These are phyloP conservation scores for Xerus inauris DNA, from an alignment of 2,113 vertebrate species.

Conservation along the genomic window DNA sequence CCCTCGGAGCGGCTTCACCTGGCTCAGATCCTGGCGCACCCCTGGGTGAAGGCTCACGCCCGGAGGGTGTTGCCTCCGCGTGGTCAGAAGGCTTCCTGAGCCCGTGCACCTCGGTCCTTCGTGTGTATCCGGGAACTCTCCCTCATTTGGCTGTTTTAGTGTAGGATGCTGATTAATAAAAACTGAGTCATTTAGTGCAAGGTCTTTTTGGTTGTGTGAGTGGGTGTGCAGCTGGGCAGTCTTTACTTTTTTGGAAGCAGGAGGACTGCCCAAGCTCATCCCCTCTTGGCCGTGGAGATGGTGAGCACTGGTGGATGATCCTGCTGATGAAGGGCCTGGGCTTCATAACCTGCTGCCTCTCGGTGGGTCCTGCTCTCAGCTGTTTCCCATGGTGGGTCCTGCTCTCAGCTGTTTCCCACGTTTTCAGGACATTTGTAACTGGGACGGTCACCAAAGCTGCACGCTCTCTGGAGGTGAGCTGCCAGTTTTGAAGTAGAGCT, in stretches of 20 bases:
- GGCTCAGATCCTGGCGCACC: conserved; percentile 87
- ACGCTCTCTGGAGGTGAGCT: background rate
- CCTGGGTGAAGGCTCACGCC: conserved; percentile 90
- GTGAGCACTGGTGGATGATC: background rate
- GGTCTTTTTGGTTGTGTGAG: background rate
- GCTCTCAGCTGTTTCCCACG: background rate
- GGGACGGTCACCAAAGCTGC: background rate
- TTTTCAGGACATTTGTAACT: background rate
- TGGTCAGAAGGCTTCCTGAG: background rate
- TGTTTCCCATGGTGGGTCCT: background rate
- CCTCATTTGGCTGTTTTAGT: background rate
- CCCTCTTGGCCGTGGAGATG: background rate
- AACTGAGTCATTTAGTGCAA: background rate
- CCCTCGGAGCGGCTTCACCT: conserved; percentile 88
- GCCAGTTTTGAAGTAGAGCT: background rate
- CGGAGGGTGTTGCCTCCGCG: conserved; percentile 87
- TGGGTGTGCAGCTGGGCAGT: background rate
- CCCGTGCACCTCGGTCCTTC: background rate
- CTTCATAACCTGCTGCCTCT: background rate
- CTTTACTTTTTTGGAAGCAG: background rate
- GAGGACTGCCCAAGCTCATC: background rate
- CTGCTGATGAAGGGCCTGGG: background rate
- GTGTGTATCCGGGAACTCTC: background rate
- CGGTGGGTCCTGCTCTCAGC: background rate
- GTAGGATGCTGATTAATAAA: conserved; percentile 56